These are phyloP conservation scores for Centropristis striata DNA, from an alignment of 2,113 vertebrate genomes.

Conservation along the genomic window DNA sequence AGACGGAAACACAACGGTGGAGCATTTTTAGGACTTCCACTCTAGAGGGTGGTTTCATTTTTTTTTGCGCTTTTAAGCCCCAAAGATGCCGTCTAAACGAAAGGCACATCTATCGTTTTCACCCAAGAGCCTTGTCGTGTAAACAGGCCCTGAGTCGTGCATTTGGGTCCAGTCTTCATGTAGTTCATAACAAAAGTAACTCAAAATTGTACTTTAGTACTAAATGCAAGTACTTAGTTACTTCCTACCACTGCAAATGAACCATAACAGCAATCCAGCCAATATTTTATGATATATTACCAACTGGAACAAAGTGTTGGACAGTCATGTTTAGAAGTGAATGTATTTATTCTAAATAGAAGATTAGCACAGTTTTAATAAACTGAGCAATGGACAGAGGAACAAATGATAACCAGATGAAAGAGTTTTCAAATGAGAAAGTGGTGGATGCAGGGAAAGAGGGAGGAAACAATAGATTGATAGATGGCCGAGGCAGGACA, in stretches of 20 bases:
- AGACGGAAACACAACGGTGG: too few species aligned
- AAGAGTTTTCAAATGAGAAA: conserved; percentile 31
- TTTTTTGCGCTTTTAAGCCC: too few species aligned
- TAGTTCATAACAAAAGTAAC: too few species aligned
- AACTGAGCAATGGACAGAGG: conserved; percentile 12
- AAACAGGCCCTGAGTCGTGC: too few species aligned
- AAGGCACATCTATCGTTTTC: too few species aligned
- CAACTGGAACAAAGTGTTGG: too few species aligned
- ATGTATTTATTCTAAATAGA: background rate
- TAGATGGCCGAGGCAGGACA: conserved; percentile 46
- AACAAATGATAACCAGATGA: background rate
- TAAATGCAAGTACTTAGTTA: background rate
- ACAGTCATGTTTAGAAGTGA: background rate
- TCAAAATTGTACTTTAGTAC: background rate
- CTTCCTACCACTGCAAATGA: background rate
- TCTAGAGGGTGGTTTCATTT: too few species aligned
- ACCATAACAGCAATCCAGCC: background rate
- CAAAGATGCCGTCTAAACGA: too few species aligned
- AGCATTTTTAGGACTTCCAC: too few species aligned
- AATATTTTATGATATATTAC: too few species aligned
- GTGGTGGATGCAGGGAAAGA: conserved; percentile 12
- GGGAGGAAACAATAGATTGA: conserved; percentile 63
- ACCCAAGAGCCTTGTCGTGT: too few species aligned
- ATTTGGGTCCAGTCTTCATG: too few species aligned
- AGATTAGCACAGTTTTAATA: background rate